phyloP scores from a whole-genome alignment of 2,888 invertebrate species.

The Pseudanteris insignis region DNA sequence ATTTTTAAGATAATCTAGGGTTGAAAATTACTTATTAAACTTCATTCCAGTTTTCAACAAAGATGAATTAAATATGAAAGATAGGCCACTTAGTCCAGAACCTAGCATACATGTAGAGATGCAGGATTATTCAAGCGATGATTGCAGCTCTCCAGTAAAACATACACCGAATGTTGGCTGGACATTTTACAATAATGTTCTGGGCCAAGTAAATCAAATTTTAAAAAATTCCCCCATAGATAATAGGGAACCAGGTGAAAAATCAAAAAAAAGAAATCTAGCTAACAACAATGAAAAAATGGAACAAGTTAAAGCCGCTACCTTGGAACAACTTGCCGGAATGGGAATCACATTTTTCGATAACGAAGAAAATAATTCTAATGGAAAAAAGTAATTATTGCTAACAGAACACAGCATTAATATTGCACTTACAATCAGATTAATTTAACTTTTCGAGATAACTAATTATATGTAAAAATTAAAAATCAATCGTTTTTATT shows the following conservation, averaged over 20 bases:
- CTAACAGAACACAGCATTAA: no score
- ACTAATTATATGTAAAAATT: no score
- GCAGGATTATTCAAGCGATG: slow-evolving; percentile 66
- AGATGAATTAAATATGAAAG: slow-evolving; percentile 53
- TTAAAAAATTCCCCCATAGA: slow-evolving; percentile 65
- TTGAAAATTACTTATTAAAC: no score
- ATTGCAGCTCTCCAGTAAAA: slow-evolving; percentile 65
- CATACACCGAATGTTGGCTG: slow-evolving; percentile 72
- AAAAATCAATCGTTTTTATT: no score
- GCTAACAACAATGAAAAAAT: slow-evolving; percentile 28
- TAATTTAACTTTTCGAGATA: no score
- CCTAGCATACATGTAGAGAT: slow-evolving; percentile 69
- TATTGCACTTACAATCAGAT: no score
- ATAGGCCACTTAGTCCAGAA: slow-evolving; percentile 66
- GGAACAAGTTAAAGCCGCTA: slow-evolving; percentile 59
- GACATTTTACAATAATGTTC: slow-evolving; percentile 78
- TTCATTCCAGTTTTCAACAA: slow-evolving; percentile 48
- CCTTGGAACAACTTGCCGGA: slow-evolving; percentile 59
- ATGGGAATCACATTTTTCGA: slow-evolving; percentile 60
- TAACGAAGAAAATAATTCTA: slow-evolving; percentile 51
- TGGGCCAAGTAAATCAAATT: slow-evolving; percentile 71
- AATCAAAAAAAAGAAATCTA: not conserved
- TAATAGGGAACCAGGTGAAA: slow-evolving; percentile 2
- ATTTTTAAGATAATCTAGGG: no score
- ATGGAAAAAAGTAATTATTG: slow-evolving; percentile 45